Evolutionary conservation across 2,888 invertebrate genomes (phyloP).

Genomic region (Antheraea yamamai): DNA sequence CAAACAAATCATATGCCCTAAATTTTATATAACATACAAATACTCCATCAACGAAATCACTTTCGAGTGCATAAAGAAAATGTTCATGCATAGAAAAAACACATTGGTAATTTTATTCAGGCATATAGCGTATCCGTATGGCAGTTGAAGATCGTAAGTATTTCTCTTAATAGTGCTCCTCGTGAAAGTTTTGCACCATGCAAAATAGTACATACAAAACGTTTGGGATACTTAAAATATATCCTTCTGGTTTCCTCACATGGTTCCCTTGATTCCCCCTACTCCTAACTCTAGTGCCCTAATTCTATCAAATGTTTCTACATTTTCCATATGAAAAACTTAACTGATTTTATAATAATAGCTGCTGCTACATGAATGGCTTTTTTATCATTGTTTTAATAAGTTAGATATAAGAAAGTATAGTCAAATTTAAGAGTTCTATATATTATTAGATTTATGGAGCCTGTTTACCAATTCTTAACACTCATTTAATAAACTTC

Average conservation of each 20-base stretch:
- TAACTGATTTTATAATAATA: constrained; percentile 28
- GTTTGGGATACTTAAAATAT: constrained; percentile 62
- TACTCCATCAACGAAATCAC: background rate
- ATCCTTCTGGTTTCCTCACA: constrained; percentile 85
- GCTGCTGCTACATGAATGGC: constrained; percentile 36
- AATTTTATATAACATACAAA: background rate
- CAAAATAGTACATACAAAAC: constrained; percentile 90
- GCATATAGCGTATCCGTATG: constrained; percentile 55
- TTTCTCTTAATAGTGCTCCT: constrained; percentile 46
- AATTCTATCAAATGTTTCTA: constrained; percentile 6
- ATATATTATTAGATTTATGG: background rate
- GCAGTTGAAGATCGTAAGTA: constrained; percentile 41
- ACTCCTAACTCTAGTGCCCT: constrained; percentile 38
- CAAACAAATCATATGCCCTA: background rate
- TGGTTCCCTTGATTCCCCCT: constrained; percentile 84
- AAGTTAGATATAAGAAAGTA: no score
- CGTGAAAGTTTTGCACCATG: constrained; percentile 85
- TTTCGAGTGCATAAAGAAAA: background rate
- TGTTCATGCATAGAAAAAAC: background rate
- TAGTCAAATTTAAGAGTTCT: background rate
- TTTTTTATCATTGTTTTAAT: constrained; percentile 19
- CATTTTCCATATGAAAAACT: constrained; percentile 2
- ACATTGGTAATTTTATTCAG: background rate
- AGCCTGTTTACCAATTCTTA: constrained; percentile 19
- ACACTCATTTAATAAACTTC: constrained; percentile 14